Base-by-base conservation (phyloP, 2,113 vertebrate species). In the Bubo blakistoni region DNA sequence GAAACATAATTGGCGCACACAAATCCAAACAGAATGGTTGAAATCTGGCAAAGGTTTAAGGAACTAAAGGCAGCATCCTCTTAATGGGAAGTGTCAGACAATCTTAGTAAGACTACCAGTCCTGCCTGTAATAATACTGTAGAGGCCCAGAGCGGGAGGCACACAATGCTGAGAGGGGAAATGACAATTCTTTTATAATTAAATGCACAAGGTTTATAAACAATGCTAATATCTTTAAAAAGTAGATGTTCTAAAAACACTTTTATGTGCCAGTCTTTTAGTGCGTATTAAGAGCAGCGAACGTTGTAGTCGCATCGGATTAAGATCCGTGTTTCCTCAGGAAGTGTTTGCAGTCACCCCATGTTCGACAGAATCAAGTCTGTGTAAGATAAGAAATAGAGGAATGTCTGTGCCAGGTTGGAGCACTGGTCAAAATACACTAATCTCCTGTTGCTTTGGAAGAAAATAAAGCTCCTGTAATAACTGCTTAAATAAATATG, bases 21-120 rank as follows among this genome's bases (percentile, higher is more conserved):
- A 96, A 88, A 94, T 81, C 71, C 72, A 96, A 93, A 96, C 74
- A 95, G 95, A 97, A 93, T 62, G 90, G 92, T 59, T 94, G 88
- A 95, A 93, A 83, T 77, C 92, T 95, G 95, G 96, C 88, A 52
- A 55, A 92, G 76, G 63, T 51, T 2, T 10, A 34, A 88, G 94
- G 92, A 88, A 74, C 59, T 84, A 88, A 73, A 88, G 94, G 27
- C 63, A 11, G 71, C 71, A 71, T 95, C 92, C 79, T 94, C 79
- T 93, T 93, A 93, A 93, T 95, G 94, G 93, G 94, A 95, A 94
- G 66, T 70, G 87, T 92, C 94, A 95, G 90, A 44, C 82, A 62
- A 14, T 57, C 87, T 86, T 57, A 91, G 5, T 85, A 91, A 90
- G 81, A 27, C 87, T 95, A 69, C 82, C 92, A 90, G 88, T 81